These are phyloP conservation scores for Grantiella picta DNA, from an alignment of 2,113 vertebrate genomes.

Conservation along the genomic window DNA sequence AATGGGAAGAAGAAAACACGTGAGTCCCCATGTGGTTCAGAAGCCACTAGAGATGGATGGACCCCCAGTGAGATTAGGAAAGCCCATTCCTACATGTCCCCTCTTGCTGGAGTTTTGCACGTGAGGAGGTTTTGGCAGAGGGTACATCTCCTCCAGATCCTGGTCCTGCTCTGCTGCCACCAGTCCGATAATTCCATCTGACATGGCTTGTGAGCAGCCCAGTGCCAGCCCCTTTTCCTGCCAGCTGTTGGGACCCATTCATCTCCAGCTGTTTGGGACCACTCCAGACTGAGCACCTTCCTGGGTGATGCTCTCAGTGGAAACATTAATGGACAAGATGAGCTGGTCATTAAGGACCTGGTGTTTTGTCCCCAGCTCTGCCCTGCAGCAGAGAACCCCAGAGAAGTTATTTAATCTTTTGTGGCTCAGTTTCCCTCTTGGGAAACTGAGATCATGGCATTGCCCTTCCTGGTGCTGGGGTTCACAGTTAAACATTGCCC, in stretches of 20 bases:
- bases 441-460: neutral
- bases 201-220: neutral
- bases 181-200: neutral
- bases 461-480: neutral
- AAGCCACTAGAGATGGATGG: neutral
- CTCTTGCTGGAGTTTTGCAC: neutral
- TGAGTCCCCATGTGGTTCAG: neutral
- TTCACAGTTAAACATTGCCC: neutral
- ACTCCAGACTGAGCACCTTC: neutral
- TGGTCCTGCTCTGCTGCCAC: neutral
- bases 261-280: neutral
- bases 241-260: neutral
- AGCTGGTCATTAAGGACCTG: neutral
- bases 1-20: neutral
- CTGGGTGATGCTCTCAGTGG: neutral
- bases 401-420: neutral
- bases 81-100: neutral
- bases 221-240: neutral
- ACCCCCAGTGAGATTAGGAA: neutral
- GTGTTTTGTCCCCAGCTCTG: neutral
- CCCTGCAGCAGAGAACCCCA: neutral
- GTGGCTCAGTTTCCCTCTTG: conserved; percentile 9
- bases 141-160: neutral
- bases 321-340: neutral
- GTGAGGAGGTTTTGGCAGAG: neutral